phyloP scores from a whole-genome alignment of 2,797 vertebrate species.

The Neosilurus hyrtlii region DNA sequence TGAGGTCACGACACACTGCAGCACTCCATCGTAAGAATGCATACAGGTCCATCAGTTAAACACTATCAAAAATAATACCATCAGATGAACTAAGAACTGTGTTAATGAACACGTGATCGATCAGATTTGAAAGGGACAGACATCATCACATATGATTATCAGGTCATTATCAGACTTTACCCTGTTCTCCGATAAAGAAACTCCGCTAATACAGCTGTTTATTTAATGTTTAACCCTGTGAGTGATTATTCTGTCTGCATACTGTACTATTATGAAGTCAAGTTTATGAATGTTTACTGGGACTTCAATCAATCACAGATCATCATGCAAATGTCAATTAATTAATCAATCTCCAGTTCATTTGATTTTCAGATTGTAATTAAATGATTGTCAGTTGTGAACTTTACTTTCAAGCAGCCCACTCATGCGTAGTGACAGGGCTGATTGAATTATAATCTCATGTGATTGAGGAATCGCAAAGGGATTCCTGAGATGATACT shows the following conservation, averaged over 20 bases:
- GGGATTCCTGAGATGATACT: conserved; percentile 27
- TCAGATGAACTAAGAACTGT: not conserved
- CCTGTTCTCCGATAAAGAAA: not conserved
- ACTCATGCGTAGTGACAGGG: conserved; percentile 36
- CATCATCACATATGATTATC: not conserved
- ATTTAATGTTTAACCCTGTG: conserved; percentile 37
- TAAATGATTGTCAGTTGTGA: conserved; percentile 57
- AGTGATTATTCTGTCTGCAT: conserved; percentile 24
- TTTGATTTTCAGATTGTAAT: conserved; percentile 55
- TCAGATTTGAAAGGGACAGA: not conserved
- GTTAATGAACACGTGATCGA: not conserved
- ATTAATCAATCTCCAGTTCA: conserved; percentile 51
- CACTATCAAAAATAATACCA: not conserved
- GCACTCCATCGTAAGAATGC: too few relatives aligned
- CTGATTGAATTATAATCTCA: conserved; percentile 31
- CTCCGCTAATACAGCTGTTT: not conserved
- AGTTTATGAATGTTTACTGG: conserved; percentile 8
- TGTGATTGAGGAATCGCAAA: conserved; percentile 40
- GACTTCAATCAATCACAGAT: conserved; percentile 46
- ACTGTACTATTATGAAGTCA: conserved; percentile 12
- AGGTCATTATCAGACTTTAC: too few relatives aligned
- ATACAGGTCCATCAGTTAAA: not conserved
- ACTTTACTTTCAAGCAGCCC: conserved; percentile 64
- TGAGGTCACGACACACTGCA: too few relatives aligned
- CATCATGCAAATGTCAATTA: conserved; percentile 54